Conservation (phyloP, 2,797 vertebrate species). For the Apodemus agrarius region DNA sequence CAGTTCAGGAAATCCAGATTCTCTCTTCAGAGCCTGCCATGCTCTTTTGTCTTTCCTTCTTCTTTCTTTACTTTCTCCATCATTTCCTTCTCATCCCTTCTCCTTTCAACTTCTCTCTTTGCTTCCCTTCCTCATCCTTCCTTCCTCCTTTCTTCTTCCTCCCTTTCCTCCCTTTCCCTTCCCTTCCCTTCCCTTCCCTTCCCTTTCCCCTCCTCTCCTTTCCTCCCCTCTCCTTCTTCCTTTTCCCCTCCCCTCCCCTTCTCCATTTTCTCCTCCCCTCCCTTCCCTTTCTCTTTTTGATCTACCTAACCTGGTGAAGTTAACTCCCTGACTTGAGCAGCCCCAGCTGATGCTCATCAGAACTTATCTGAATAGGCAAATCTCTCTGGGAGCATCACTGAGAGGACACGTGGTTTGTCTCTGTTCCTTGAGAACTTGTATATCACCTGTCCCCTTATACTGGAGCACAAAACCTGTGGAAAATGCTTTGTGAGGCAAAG, state of each 20-base stretch:
- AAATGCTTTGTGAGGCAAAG: constrained; percentile 48
- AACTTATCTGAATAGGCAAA: background rate
- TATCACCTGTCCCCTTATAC: background rate
- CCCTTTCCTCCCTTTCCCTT: too few species aligned
- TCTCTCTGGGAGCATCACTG: background rate
- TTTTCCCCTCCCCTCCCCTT: too few species aligned
- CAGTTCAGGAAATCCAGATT: background rate
- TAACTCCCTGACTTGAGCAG: background rate
- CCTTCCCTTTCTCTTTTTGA: background rate
- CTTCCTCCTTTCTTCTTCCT: too few species aligned
- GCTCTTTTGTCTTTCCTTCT: background rate
- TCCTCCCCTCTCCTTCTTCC: too few species aligned
- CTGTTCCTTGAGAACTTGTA: background rate
- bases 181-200: fast-evolving
- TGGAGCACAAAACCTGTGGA: background rate
- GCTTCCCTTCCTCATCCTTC: too few species aligned
- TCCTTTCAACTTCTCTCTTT: too few species aligned
- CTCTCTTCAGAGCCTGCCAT: background rate
- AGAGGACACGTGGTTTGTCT: background rate
- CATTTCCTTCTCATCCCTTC: too few species aligned
- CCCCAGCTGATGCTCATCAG: background rate
- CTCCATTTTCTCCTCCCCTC: too few species aligned
- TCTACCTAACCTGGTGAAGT: background rate
- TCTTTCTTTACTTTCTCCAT: background rate
- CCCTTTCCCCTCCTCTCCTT: too few species aligned